Evolutionary conservation across 2,113 vertebrate genomes (phyloP).

Genomic region (Callocephalon fimbriatum): DNA sequence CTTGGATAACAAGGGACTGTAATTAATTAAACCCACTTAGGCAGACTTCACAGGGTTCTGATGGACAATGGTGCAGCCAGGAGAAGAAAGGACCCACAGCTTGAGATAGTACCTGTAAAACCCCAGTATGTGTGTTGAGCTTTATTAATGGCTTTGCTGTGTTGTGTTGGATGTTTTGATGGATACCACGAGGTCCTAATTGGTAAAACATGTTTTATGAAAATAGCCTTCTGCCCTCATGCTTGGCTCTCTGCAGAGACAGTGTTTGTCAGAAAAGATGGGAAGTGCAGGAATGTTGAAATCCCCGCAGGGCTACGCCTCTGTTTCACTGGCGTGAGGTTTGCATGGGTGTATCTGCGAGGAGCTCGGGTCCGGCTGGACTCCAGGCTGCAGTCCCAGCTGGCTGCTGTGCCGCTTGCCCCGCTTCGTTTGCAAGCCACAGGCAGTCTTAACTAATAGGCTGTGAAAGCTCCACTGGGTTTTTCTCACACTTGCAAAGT

Average conservation of each 20-base stretch:
- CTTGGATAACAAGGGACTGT: background rate
- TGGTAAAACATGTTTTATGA: background rate
- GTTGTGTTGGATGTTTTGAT: background rate
- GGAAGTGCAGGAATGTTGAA: background rate
- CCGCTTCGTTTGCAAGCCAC: background rate
- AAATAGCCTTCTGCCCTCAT: background rate
- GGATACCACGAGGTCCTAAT: background rate
- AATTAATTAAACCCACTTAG: background rate
- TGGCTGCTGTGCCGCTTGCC: background rate
- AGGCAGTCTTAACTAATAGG: background rate
- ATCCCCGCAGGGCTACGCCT: background rate
- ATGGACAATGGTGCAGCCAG: background rate
- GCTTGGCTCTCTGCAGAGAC: background rate
- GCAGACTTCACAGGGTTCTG: background rate
- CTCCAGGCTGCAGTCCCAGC: background rate
- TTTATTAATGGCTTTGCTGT: background rate
- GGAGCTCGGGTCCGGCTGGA: background rate
- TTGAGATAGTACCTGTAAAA: background rate
- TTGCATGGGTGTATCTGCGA: background rate
- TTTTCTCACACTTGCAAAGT: background rate
- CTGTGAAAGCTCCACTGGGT: background rate
- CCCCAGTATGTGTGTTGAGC: fast-evolving
- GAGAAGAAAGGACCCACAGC: background rate
- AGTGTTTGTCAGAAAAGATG: background rate
- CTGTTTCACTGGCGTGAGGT: background rate